Evolutionary conservation across 2,797 vertebrate species (phyloP).

Genomic region (Adrianichthys oophorus): DNA sequence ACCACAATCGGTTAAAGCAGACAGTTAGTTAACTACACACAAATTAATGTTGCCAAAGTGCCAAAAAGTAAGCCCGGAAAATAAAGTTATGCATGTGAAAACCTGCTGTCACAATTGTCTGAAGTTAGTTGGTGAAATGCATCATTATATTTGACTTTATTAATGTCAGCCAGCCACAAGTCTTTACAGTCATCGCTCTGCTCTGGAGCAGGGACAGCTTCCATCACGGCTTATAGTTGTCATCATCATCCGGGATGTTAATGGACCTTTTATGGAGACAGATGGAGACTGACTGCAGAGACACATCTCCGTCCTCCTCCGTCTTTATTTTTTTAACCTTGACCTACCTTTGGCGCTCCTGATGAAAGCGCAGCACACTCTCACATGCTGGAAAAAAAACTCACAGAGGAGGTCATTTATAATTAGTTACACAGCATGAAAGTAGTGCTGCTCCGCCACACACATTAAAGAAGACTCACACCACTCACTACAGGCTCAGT

Average conservation of each 20-base stretch:
- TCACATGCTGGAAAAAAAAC: conserved; percentile 35
- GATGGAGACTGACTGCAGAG: conserved; percentile 23
- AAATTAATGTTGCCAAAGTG: no score
- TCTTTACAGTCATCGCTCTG: conserved; percentile 13
- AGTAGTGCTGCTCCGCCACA: conserved; percentile 39
- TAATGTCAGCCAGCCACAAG: conserved; percentile 16
- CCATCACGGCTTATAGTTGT: conserved; percentile 16
- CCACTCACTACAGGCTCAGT: conserved; percentile 26
- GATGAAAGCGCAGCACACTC: conserved; percentile 13
- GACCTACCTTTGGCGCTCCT: conserved; percentile 46
- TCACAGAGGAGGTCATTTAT: conserved; percentile 60
- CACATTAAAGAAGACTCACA: conserved; percentile 43
- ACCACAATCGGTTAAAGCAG: no score
- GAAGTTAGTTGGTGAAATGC: conserved; percentile 29
- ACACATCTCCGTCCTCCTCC: conserved; percentile 33
- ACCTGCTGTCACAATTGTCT: conserved; percentile 3
- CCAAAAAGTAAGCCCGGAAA: not conserved
- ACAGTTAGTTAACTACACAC: no score
- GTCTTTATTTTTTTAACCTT: conserved; percentile 61
- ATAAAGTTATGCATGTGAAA: not conserved
- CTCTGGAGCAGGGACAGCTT: conserved; percentile 1
- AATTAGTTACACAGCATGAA: conserved; percentile 65
- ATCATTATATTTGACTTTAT: conserved; percentile 45
- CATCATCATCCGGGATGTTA: conserved; percentile 35
- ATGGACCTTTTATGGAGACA: conserved; percentile 30